Percentiles rank a stretch among this genome's conserved stretches.
These are phyloP conservation scores for Iguana delicatissima DNA, from an alignment of 2,797 vertebrate genomes.

Conservation along the genomic window DNA sequence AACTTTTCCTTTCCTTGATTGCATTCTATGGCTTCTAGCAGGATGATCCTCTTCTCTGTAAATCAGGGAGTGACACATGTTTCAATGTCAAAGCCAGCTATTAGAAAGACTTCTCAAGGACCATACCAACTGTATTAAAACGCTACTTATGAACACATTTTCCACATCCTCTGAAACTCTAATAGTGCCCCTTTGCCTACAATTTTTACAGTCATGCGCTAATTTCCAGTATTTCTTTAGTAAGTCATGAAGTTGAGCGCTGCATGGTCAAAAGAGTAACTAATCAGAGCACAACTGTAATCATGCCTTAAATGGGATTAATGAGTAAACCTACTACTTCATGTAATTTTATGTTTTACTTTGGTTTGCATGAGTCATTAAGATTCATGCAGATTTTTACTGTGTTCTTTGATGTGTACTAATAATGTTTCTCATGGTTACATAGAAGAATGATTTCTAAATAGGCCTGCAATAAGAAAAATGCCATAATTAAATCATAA, in stretches of 20 bases:
- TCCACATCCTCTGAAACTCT: neutral
- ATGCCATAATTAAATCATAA: conserved; percentile 74
- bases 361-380: conserved; percentile 71
- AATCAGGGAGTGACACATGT: conserved; percentile 13
- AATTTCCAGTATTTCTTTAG: conserved; percentile 37
- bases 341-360: conserved; percentile 67
- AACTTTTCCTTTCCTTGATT: conserved; percentile 9
- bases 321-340: conserved; percentile 68
- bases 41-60: neutral
- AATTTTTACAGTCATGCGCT: conserved; percentile 52
- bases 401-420: conserved; percentile 68
- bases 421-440: conserved; percentile 73
- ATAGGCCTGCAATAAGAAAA: conserved; percentile 71
- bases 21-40: conserved; percentile 2
- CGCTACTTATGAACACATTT: conserved; percentile 41
- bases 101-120: conserved; percentile 41
- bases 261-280: conserved; percentile 31
- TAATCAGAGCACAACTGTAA: conserved; percentile 61
- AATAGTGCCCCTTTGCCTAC: neutral
- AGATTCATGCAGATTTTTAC: conserved; percentile 69
- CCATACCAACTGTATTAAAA: conserved; percentile 48
- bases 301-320: conserved; percentile 64
- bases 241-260: conserved; percentile 41
- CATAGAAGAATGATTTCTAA: conserved; percentile 72
- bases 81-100: conserved; percentile 16